These are phyloP conservation scores for Erebia palarica DNA, from an alignment of 2,888 invertebrate species.

Conservation along the genomic window DNA sequence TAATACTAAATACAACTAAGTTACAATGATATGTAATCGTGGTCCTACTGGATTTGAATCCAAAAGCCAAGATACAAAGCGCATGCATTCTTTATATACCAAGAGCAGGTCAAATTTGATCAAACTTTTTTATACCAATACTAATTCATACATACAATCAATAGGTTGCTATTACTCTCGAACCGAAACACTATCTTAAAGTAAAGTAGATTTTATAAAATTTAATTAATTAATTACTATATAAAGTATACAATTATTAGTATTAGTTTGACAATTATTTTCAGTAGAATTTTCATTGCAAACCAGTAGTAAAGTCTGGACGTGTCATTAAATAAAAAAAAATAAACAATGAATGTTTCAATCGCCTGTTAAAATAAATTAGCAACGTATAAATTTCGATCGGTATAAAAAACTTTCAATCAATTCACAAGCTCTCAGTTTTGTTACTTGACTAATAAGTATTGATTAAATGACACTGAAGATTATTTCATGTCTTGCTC, in stretches of 20 bases:
- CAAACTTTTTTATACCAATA: neutral
- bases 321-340: neutral
- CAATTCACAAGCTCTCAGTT: slow-evolving; percentile 7
- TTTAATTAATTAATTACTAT: neutral
- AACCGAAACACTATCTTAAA: no score
- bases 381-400: neutral
- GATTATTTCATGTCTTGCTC: slow-evolving; percentile 79
- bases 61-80: slow-evolving; percentile 81
- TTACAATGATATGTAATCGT: slow-evolving; percentile 74
- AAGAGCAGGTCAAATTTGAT: slow-evolving; percentile 7
- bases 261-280: no score
- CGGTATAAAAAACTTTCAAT: neutral
- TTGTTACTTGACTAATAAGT: slow-evolving; percentile 12
- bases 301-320: no score
- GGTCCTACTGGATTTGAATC: slow-evolving; percentile 76
- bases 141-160: no score
- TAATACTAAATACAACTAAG: slow-evolving; percentile 60
- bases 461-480: slow-evolving; percentile 39
- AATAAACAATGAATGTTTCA: neutral
- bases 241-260: neutral
- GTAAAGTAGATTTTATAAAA: no score
- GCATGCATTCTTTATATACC: slow-evolving; percentile 70
- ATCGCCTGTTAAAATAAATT: neutral
- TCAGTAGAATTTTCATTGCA: no score
- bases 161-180: no score